phyloP scores from a whole-genome alignment of 2,888 invertebrate species.

The Pachymerium ferrugineum region DNA sequence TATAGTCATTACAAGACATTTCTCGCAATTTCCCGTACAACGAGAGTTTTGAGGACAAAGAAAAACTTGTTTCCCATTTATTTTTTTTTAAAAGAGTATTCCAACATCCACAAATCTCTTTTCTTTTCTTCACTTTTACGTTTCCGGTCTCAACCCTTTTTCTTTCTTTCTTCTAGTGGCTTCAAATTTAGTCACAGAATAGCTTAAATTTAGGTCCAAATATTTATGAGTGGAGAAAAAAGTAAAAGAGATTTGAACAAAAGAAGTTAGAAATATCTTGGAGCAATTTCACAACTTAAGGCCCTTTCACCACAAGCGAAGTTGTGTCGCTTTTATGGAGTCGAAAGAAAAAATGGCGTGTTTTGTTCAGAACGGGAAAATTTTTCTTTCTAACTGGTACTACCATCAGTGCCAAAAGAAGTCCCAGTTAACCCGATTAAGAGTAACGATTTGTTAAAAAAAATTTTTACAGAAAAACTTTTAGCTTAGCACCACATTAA shows the following conservation, averaged over 20 bases:
- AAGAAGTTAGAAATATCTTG: background rate
- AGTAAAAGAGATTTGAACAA: conserved; percentile 11
- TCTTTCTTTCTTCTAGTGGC: background rate
- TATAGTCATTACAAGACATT: conserved; percentile 17
- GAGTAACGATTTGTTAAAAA: background rate
- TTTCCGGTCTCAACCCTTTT: conserved; percentile 10
- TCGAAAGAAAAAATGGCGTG: background rate
- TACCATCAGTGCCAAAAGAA: background rate
- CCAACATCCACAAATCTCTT: conserved; percentile 21
- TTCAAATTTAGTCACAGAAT: conserved; percentile 18
- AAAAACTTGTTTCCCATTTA: conserved; percentile 8
- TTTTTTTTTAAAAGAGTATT: conserved; percentile 6
- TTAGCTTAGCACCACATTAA: background rate
- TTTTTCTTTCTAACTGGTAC: background rate
- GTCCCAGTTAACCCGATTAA: conserved; percentile 12
- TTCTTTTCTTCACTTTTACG: conserved; percentile 1
- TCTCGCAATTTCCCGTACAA: conserved; percentile 9
- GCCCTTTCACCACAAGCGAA: background rate
- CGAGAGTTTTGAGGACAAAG: conserved; percentile 17
- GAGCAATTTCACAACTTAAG: conserved; percentile 17
- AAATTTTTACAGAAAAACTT: background rate
- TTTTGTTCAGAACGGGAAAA: background rate
- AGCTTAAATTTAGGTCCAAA: conserved; percentile 10
- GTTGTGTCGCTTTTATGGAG: conserved; percentile 6
- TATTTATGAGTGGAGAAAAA: conserved; percentile 6